These are phyloP conservation scores for Clamator glandarius DNA, from an alignment of 2,797 vertebrate species.

Conservation along the genomic window DNA sequence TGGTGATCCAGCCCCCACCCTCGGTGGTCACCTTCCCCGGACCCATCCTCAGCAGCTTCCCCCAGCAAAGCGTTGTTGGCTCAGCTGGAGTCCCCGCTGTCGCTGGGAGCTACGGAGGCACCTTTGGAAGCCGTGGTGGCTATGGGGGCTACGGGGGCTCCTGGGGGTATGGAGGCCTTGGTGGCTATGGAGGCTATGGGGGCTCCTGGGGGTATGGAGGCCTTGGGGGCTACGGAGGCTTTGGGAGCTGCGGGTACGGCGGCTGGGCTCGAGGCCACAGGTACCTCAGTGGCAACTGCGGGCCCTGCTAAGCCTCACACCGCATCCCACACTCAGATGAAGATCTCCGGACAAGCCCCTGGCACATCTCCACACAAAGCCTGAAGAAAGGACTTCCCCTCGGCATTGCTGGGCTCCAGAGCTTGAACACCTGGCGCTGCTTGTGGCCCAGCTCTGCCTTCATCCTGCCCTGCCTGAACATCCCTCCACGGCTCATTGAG, in stretches of 20 bases:
- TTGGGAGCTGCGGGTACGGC: too few species aligned
- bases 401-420: too few species aligned
- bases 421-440: too few species aligned
- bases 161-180: not conserved
- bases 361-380: too few species aligned
- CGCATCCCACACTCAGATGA: too few species aligned
- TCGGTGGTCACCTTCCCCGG: not conserved
- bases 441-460: not conserved
- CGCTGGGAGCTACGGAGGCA: not conserved
- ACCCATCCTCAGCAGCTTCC: not conserved
- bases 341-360: too few species aligned
- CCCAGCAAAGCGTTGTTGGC: not conserved
- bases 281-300: too few species aligned
- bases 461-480: not conserved
- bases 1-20: not conserved
- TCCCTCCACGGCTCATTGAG: fast-evolving
- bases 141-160: too few species aligned
- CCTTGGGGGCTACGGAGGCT: not conserved
- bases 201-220: not conserved
- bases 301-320: not conserved
- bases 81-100: not conserved
- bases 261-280: too few species aligned
- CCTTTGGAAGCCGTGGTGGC: too few species aligned
- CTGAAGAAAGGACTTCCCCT: too few species aligned
- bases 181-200: not conserved